A percentile compares a stretch with the other conserved stretches of the same genome.
phyloP scores from a whole-genome alignment of 2,113 vertebrate species.

The Phylloscopus whistleri region DNA sequence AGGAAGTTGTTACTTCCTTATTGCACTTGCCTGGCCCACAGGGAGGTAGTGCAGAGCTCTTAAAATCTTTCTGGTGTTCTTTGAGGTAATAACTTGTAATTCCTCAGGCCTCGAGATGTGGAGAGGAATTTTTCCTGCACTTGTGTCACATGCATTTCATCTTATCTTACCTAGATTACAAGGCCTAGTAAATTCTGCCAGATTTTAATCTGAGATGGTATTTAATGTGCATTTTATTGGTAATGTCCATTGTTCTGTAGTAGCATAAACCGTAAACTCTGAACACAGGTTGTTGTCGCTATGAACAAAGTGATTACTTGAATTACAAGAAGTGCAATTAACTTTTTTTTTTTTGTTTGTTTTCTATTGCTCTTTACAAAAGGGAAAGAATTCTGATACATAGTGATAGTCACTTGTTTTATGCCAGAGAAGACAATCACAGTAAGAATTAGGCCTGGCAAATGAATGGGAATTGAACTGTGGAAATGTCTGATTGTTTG shows the following conservation, averaged over 20 bases:
- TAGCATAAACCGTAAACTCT: neutral
- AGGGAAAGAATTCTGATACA: neutral
- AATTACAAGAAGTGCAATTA: neutral
- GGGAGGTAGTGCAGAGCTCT: neutral
- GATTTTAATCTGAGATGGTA: neutral
- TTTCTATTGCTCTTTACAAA: neutral
- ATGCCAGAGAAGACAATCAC: neutral
- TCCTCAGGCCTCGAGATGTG: neutral
- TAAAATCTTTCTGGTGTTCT: neutral
- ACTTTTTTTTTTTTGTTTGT: no score
- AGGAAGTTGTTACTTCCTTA: constrained; percentile 32
- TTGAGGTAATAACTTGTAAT: neutral
- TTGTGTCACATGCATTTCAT: neutral
- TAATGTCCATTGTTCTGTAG: neutral
- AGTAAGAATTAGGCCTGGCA: neutral
- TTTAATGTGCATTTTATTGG: neutral
- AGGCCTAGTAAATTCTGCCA: neutral
- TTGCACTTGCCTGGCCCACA: neutral
- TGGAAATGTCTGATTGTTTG: neutral
- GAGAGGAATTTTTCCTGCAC: neutral
- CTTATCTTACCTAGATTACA: neutral
- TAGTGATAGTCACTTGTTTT: neutral
- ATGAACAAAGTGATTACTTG: neutral
- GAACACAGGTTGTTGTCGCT: neutral
- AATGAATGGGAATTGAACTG: neutral